These are phyloP conservation scores for Geothlypis trichas DNA, from an alignment of 2,113 vertebrate species.

Conservation along the genomic window DNA sequence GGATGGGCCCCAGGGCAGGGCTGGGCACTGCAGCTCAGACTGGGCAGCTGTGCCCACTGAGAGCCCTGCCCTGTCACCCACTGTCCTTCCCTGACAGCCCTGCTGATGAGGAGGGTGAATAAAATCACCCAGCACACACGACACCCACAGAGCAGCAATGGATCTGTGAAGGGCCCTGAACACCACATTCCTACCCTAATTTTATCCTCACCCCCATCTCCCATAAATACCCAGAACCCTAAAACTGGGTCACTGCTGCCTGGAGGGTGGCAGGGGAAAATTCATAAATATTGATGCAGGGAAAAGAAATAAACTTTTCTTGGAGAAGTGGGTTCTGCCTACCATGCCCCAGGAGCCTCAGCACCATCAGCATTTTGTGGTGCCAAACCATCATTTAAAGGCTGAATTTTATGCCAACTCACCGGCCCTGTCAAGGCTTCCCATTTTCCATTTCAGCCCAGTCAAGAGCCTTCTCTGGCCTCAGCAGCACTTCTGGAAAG, in stretches of 20 bases:
- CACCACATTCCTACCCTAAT: background rate
- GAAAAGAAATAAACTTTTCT: background rate
- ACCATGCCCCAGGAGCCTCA: background rate
- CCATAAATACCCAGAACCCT: background rate
- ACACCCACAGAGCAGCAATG: background rate
- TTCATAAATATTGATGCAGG: background rate
- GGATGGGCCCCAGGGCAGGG: background rate
- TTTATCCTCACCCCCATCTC: background rate
- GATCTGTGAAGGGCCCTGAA: background rate
- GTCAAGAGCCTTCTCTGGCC: background rate
- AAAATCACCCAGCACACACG: rapidly evolving
- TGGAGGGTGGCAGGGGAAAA: background rate
- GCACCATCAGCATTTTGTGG: background rate
- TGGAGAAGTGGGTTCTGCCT: background rate
- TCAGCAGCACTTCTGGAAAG: background rate
- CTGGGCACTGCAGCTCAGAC: background rate
- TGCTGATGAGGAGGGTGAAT: background rate
- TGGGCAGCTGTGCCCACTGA: background rate
- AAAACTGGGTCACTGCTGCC: background rate
- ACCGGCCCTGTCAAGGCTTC: background rate
- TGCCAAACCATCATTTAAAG: background rate
- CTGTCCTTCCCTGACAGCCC: background rate
- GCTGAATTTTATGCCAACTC: background rate
- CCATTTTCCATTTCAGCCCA: background rate
- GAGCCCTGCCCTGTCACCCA: background rate